Base-by-base conservation (phyloP, 2,113 vertebrate genomes). In the Xiphophorus couchianus region DNA sequence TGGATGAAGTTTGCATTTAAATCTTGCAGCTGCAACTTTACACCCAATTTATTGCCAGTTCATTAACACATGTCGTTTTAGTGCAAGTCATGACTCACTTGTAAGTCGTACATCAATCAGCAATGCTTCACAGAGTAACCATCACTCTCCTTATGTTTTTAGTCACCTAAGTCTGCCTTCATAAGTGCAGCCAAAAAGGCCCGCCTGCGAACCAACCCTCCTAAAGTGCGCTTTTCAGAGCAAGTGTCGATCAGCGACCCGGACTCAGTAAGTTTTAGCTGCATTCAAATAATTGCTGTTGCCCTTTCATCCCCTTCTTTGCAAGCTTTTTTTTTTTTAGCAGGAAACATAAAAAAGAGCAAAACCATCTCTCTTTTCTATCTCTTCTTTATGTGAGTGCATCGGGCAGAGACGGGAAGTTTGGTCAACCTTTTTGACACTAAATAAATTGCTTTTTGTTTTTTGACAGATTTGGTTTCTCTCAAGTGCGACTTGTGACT, bases 151-250 rank as follows among this genome's bases (percentile, higher is more conserved):
- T 63, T 87, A 66, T 69, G 68, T 83, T 89, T 74, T 84, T 87
- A 99, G 98, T 98, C 97, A 88, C 97, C 97, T 77, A 99, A 98
- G 92, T 98, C 97, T 81, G 98, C 98, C 93, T 99, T 99, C 94
- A 99, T 99, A 95, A 99, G 97, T 31, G 96, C 96, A 93, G 96
- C 96, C 86, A 99, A 97, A 95, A 99, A 99, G 95, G 97, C 96
- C 62, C 96, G 96, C 84, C 95, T 98, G 68, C 94, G 96, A 91
- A 98, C 96, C 79, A 98, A 99, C 89, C 97, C 97, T 0, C 96
- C 89, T 28, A 98, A 97, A 94, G 97, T 98, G 90, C 96, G 96
- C 90, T 99, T 99, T 95, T 98, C 98, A 62, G 97, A 99, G 94
- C 96, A 98, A 93, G 97, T 99, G 93, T 96, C 96, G 66, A 93